Base-by-base conservation (phyloP, 2,888 invertebrate genomes). In the Elysia crispata region DNA sequence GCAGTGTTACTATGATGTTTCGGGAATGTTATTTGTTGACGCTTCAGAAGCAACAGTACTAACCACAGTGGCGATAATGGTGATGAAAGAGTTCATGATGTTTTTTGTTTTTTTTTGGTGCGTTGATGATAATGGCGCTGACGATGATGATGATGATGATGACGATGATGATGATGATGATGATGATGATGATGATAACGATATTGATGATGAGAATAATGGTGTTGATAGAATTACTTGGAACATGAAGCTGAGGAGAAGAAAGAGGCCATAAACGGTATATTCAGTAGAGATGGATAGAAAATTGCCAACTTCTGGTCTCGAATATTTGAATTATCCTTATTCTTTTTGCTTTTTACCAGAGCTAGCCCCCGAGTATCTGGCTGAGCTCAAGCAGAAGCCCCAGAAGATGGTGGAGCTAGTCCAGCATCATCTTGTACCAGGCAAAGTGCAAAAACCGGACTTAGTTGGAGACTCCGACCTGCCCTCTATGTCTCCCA, bases 341-440 rank as follows among this genome's bases (percentile, higher is more conserved):
- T n/a, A n/a, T n/a, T n/a, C n/a, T n/a, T n/a, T n/a, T n/a, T n/a
- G n/a, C 41, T 3, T 11, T 11, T 11, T 41, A 41, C 41, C 41
- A 41, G 41, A 82, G 1, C 28, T 88, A n/a, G 84, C 86, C 0
- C 79, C 77, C 20, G 73, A 79, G 0, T 84, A 84, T 62, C 81
- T 84, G 64, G 83, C 84, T 0, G 85, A 86, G 0, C 64, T 90
- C 31, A 80, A 76, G 30, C 80, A 84, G 1, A 85, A 87, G 50
- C 87, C 87, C 1, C 84, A 81, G 5, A 77, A 85, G 31, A 82
- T 88, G 75, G 84, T 84, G 67, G 78, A 83, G n/a, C 74, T 87
- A 75, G 88, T 93, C n/a, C 86, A 93, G 69, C 93, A 92, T 85
- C 93, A 93, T 84, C 91, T 91, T 5, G 90, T 92, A 0, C 90